A percentile compares a stretch with the other conserved stretches of the same genome.
phyloP scores from a whole-genome alignment of 2,888 invertebrate genomes.

The Druceiella hillmani region DNA sequence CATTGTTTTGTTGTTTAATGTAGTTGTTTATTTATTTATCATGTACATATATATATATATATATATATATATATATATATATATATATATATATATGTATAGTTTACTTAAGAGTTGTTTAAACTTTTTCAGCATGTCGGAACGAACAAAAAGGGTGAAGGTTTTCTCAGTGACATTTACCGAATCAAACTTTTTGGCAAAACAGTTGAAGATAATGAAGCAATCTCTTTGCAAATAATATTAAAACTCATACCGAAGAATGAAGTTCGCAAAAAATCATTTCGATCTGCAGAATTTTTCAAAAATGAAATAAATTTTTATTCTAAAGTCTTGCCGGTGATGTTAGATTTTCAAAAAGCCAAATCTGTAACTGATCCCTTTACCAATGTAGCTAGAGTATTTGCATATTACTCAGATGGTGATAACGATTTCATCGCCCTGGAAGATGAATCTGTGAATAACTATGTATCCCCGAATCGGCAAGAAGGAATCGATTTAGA shows the following conservation, averaged over 20 bases:
- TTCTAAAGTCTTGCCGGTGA: constrained; percentile 40
- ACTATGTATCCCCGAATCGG: constrained; percentile 39
- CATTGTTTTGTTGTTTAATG: too few species aligned
- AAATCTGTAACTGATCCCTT: constrained; percentile 43
- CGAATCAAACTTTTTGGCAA: constrained; percentile 52
- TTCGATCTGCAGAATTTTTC: constrained; percentile 61
- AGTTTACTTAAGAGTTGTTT: too few species aligned
- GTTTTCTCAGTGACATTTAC: constrained; percentile 60
- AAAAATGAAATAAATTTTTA: constrained; percentile 67
- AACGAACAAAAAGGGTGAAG: constrained; percentile 58
- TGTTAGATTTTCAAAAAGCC: constrained; percentile 40
- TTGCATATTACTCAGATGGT: constrained; percentile 46
- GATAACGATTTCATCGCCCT: constrained; percentile 50
- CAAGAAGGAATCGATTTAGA: constrained; percentile 48
- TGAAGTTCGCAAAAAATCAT: constrained; percentile 56
- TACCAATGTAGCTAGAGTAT: constrained; percentile 43
- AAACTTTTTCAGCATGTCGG: constrained; percentile 36
- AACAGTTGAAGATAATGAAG: constrained; percentile 28
- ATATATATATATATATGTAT: too few species aligned
- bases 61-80: too few species aligned
- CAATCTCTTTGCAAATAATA: constrained; percentile 47
- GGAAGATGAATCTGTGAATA: constrained; percentile 46
- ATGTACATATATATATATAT: too few species aligned
- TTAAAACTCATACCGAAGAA: constrained; percentile 64
- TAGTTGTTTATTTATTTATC: too few species aligned